phyloP scores from a whole-genome alignment of 2,797 vertebrate species.

The Kryptopterus vitreolus region DNA sequence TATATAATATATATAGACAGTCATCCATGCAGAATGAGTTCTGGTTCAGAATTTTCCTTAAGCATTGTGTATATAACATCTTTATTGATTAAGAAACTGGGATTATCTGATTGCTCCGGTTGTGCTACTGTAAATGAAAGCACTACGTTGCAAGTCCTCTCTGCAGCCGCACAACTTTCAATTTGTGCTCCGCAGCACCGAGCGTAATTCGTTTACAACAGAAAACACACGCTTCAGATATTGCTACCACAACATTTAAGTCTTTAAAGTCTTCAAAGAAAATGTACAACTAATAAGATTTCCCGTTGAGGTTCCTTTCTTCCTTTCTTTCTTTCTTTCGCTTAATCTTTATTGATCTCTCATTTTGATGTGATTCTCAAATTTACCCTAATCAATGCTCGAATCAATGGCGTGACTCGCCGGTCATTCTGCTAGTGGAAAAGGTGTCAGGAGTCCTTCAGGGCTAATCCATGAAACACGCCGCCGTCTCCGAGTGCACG shows the following conservation, averaged over 20 bases:
- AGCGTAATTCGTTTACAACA: conserved; percentile 20
- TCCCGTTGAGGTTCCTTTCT: not conserved
- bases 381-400: conserved; percentile 45
- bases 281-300: conserved; percentile 35
- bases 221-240: conserved; percentile 18
- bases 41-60: not conserved
- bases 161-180: conserved; percentile 18
- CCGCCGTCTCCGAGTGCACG: conserved; percentile 24
- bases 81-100: not conserved
- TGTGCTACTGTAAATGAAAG: not conserved
- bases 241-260: conserved; percentile 14
- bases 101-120: not conserved
- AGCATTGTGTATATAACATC: not conserved
- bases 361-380: conserved; percentile 50
- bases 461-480: conserved; percentile 45
- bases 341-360: conserved; percentile 48
- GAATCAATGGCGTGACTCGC: conserved; percentile 31
- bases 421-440: conserved; percentile 35
- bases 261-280: conserved; percentile 27
- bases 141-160: not conserved
- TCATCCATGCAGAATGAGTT: not conserved
- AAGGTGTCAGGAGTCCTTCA: conserved; percentile 46
- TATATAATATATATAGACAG: too few relatives aligned
- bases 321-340: conserved; percentile 1
- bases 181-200: conserved; percentile 11